These are phyloP conservation scores for Apodemia hepburni DNA, from an alignment of 2,888 invertebrate species.

Conservation along the genomic window DNA sequence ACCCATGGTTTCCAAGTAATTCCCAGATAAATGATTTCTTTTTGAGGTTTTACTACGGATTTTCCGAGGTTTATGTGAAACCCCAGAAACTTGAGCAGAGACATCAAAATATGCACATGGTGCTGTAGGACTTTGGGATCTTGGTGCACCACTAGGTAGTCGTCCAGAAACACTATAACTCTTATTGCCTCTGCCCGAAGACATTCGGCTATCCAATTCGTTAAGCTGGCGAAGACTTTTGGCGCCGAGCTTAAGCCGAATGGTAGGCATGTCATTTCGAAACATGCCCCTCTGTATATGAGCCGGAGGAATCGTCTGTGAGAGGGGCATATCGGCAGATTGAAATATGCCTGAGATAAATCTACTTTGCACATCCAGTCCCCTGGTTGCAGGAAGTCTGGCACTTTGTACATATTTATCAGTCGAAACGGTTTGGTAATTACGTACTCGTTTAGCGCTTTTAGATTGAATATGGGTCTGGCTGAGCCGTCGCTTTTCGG, in stretches of 20 bases:
- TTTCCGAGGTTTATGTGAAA: conserved; percentile 1
- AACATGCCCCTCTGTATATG: too few species aligned
- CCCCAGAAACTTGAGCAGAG: neutral
- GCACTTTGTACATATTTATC: conserved; percentile 22
- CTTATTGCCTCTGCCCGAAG: neutral
- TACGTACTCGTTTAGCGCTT: conserved; percentile 9
- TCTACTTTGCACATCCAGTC: conserved; percentile 17
- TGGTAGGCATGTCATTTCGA: too few species aligned
- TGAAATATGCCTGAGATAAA: conserved; percentile 19
- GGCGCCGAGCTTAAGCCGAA: too few species aligned
- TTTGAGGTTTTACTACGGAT: neutral
- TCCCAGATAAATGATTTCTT: neutral
- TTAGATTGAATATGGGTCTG: conserved; percentile 32
- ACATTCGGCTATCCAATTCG: neutral
- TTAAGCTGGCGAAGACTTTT: too few species aligned
- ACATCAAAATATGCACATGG: neutral
- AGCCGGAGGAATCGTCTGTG: too few species aligned
- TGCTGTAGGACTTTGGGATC: neutral
- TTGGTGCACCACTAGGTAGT: neutral
- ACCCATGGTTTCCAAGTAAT: neutral
- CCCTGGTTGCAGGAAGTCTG: conserved; percentile 31
- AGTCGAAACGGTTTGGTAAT: too few species aligned
- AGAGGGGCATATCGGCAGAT: too few species aligned
- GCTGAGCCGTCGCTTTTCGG: too few species aligned
- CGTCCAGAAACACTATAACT: neutral